Percentiles rank a stretch among this genome's conserved stretches.
phyloP scores from a whole-genome alignment of 2,888 invertebrate genomes.

The Hyposoter didymator region DNA sequence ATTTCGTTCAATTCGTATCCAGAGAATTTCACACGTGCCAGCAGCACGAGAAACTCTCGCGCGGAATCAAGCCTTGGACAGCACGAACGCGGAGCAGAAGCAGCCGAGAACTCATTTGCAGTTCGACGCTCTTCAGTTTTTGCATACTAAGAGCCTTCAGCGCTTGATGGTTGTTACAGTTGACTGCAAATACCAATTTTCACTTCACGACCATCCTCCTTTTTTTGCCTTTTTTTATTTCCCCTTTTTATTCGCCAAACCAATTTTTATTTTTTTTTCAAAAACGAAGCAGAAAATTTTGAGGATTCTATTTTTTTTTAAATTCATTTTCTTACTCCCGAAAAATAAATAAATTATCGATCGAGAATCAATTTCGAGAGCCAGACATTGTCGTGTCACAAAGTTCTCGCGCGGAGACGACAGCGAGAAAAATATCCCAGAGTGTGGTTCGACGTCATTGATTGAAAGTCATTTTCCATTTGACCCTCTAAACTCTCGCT shows the following conservation, averaged over 20 bases:
- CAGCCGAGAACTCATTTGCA: conserved; percentile 58
- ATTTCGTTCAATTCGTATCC: conserved; percentile 47
- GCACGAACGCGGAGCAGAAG: conserved; percentile 21
- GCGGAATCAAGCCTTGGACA: conserved; percentile 20
- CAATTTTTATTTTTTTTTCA: too few relatives aligned
- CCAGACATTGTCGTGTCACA: not conserved
- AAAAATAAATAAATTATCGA: conserved; percentile 16
- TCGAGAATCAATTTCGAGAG: not conserved
- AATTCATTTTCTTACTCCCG: not conserved
- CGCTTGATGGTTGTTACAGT: conserved; percentile 29
- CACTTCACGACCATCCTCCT: conserved; percentile 12
- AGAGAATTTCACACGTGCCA: conserved; percentile 28
- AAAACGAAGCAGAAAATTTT: too few relatives aligned
- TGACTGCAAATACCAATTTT: conserved; percentile 56
- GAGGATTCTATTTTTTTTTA: too few relatives aligned
- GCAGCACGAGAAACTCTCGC: conserved; percentile 26
- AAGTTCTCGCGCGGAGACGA: conserved; percentile 15
- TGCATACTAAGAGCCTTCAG: conserved; percentile 44
- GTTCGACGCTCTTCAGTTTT: conserved; percentile 40
- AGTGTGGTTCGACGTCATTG: conserved; percentile 21
- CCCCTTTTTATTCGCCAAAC: not conserved
- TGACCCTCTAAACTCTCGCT: conserved; percentile 38
- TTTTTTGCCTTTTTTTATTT: not conserved
- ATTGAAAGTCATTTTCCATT: conserved; percentile 34
- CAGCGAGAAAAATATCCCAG: conserved; percentile 11